Evolutionary conservation across 2,113 vertebrate genomes (phyloP).

Genomic region (Tichodroma muraria): DNA sequence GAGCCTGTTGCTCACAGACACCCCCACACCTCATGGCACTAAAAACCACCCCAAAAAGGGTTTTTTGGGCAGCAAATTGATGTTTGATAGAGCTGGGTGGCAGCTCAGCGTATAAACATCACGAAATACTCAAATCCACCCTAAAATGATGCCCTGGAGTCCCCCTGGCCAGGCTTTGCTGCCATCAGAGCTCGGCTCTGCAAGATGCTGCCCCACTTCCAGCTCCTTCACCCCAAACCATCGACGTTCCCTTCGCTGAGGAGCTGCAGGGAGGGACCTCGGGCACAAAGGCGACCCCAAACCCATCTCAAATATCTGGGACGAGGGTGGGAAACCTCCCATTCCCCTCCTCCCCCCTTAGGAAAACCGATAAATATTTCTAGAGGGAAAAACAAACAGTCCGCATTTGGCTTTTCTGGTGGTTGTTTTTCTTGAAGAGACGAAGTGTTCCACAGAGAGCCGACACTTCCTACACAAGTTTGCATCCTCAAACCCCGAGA

Average conservation of each 20-base stretch:
- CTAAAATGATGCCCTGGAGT: fast-evolving
- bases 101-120: background rate
- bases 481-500: slow-evolving; percentile 8
- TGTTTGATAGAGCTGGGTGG: background rate
- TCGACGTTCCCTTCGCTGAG: fast-evolving
- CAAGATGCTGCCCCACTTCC: fast-evolving
- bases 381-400: background rate
- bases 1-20: fast-evolving
- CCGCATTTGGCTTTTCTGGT: background rate
- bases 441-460: slow-evolving; percentile 40
- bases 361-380: background rate
- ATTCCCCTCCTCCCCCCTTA: fast-evolving
- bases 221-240: background rate
- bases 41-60: background rate
- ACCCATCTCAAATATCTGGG: background rate
- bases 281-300: fast-evolving
- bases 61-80: fast-evolving
- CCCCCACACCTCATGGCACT: fast-evolving
- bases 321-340: background rate
- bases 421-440: slow-evolving; percentile 45
- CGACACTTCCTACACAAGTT: slow-evolving; percentile 55
- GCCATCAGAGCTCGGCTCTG: background rate
- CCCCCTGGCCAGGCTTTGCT: background rate
- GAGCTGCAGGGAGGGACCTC: background rate
- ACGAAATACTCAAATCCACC: background rate